Percentiles rank a stretch among this genome's conserved stretches.
These are phyloP conservation scores for Acholoe squamosa DNA, from an alignment of 2,888 invertebrate genomes.

Conservation along the genomic window DNA sequence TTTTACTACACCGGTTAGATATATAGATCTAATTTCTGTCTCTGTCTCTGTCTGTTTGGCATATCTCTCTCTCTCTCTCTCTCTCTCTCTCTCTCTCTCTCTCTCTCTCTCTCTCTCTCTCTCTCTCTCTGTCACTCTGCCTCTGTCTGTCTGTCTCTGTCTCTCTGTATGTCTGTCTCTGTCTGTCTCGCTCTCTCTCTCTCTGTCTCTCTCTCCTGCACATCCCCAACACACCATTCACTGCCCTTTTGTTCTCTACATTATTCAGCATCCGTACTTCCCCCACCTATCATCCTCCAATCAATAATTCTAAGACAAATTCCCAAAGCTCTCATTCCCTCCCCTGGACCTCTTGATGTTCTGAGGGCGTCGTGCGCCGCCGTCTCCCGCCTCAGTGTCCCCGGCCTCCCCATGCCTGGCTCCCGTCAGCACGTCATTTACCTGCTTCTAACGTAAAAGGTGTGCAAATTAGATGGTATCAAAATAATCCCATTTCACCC, in stretches of 20 bases:
- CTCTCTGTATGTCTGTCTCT: background rate
- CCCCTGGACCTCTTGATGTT: no score
- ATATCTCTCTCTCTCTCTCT: no score
- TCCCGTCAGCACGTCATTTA: background rate
- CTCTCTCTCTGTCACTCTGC: no score
- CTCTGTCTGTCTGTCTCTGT: no score
- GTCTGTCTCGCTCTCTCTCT: background rate
- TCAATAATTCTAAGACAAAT: background rate
- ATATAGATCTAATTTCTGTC: no score
- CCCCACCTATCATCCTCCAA: background rate
- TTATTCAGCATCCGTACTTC: background rate
- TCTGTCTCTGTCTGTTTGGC: no score
- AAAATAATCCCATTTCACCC: conserved; percentile 13
- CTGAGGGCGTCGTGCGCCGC: no score
- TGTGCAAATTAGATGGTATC: conserved; percentile 20
- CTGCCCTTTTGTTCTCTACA: background rate
- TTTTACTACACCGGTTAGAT: no score
- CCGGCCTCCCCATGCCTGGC: background rate
- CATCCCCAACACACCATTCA: background rate
- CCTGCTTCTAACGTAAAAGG: background rate
- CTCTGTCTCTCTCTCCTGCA: background rate
- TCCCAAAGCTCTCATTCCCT: background rate
- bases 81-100: no score
- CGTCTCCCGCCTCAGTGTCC: background rate
- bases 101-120: no score